phyloP scores from a whole-genome alignment of 1,140 invertebrate genomes.

The Apis mellifera region Amel_HAv3.1 CM009940.2:2096501-2097000 shows the following conservation, averaged over 20 bases:
- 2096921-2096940: no score
- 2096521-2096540: slow-evolving; percentile 19
- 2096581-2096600: slow-evolving; percentile 27
- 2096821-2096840: neutral
- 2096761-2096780: neutral
- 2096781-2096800: neutral
- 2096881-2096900: no score
- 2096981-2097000: no score
- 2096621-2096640: slow-evolving; percentile 24
- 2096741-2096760: neutral
- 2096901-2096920: neutral
- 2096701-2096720: slow-evolving; percentile 17
- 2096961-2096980: no score
- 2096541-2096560: slow-evolving; percentile 36
- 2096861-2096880: neutral
- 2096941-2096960: no score
- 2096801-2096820: neutral
- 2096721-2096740: neutral
- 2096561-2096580: slow-evolving; percentile 27
- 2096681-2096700: slow-evolving; percentile 8
- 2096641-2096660: slow-evolving; percentile 31
- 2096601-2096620: slow-evolving; percentile 29
- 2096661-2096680: slow-evolving; percentile 26
- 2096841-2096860: neutral
- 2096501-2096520: slow-evolving; percentile 4